phyloP scores from a whole-genome alignment of 2,888 invertebrate genomes.

The Mystacides longicornis region DNA sequence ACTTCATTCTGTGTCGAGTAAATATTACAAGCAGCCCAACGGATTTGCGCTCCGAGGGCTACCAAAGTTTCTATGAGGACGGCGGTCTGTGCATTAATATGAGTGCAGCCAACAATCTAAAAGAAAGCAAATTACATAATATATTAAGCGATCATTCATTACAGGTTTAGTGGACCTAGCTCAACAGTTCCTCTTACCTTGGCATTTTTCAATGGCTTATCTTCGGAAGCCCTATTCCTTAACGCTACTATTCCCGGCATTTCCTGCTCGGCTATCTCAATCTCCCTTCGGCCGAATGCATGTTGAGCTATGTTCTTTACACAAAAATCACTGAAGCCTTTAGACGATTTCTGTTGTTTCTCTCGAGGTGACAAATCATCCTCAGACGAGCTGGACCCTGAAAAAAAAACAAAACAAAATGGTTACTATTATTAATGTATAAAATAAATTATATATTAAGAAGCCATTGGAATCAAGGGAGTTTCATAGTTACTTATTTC shows the following conservation, averaged over 20 bases:
- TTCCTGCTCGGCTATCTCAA: slow-evolving; percentile 98
- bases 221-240: slow-evolving; percentile 83
- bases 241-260: slow-evolving; percentile 98
- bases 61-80: slow-evolving; percentile 86
- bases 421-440: too few relatives aligned
- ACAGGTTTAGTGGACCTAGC: too few relatives aligned
- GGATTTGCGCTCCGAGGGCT: slow-evolving; percentile 81
- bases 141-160: neutral
- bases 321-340: slow-evolving; percentile 84
- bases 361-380: slow-evolving; percentile 94
- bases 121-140: neutral
- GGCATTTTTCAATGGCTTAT: slow-evolving; percentile 91
- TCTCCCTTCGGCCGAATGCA: slow-evolving; percentile 90
- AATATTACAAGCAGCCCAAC: slow-evolving; percentile 97
- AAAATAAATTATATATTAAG: too few relatives aligned
- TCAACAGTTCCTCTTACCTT: too few relatives aligned
- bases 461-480: too few relatives aligned
- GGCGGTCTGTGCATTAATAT: slow-evolving; percentile 97
- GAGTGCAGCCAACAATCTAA: slow-evolving; percentile 90
- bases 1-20: slow-evolving; percentile 99
- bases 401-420: slow-evolving; percentile 30
- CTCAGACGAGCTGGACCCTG: slow-evolving; percentile 83
- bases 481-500: too few relatives aligned
- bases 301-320: slow-evolving; percentile 89
- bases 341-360: slow-evolving; percentile 80